Percentiles rank a stretch among this genome's conserved stretches.
phyloP scores from a whole-genome alignment of 2,797 vertebrate species.

The Takifugu rubripes region DNA sequence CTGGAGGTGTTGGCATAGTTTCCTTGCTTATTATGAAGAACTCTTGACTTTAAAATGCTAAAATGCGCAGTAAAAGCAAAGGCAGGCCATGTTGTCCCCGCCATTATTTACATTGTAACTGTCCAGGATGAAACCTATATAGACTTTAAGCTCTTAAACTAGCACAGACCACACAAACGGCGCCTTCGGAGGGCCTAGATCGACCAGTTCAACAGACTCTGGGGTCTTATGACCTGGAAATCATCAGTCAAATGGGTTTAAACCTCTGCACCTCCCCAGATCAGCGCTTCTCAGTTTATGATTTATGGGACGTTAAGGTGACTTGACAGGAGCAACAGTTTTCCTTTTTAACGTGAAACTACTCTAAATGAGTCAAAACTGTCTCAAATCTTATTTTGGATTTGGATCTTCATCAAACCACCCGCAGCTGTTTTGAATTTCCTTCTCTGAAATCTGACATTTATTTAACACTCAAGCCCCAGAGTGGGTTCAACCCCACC shows the following conservation, averaged over 20 bases:
- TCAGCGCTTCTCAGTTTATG: neutral
- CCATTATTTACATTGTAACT: conserved; percentile 23
- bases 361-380: too few relatives aligned
- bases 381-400: too few relatives aligned
- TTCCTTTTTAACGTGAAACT: too few relatives aligned
- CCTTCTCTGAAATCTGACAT: too few relatives aligned
- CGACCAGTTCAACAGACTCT: conserved; percentile 16
- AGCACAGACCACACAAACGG: too few relatives aligned
- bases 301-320: too few relatives aligned
- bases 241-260: neutral
- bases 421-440: too few relatives aligned
- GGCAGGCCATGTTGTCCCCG: conserved; percentile 28
- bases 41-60: conserved; percentile 30
- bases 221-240: neutral
- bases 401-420: too few relatives aligned
- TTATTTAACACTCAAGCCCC: too few relatives aligned
- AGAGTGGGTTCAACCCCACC: too few relatives aligned
- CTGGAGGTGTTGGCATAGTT: conserved; percentile 42
- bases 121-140: conserved; percentile 18
- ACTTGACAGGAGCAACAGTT: too few relatives aligned
- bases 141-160: neutral
- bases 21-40: conserved; percentile 24
- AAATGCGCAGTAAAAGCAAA: neutral
- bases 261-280: neutral
- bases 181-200: neutral